Conservation (phyloP, 2,888 invertebrate genomes). For the Adelognathus sp. region DNA sequence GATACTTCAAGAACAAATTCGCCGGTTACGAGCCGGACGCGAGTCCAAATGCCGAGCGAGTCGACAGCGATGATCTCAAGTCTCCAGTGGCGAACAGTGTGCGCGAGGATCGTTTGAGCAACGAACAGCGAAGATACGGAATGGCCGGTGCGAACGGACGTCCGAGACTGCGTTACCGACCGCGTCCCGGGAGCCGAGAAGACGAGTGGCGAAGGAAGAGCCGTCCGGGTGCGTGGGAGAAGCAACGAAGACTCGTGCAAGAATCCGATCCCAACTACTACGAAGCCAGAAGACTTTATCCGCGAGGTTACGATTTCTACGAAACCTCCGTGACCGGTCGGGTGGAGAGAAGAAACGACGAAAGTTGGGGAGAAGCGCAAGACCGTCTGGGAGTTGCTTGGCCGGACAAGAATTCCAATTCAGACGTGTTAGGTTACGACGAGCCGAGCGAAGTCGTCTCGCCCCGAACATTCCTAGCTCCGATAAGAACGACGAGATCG, state of each 20-base stretch:
- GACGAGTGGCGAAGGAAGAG: not conserved
- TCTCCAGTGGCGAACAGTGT: too few relatives aligned
- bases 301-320: slow-evolving; percentile 1
- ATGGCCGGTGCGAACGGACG: not conserved
- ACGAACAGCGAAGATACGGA: not conserved
- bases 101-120: not conserved
- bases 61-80: not conserved
- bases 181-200: not conserved
- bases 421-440: not conserved
- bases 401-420: slow-evolving; percentile 8
- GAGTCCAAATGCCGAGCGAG: not conserved
- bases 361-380: not conserved
- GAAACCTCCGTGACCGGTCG: not conserved
- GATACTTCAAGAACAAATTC: slow-evolving; percentile 40
- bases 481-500: slow-evolving; percentile 42
- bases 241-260: not conserved
- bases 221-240: not conserved
- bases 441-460: not conserved
- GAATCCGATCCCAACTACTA: slow-evolving; percentile 1
- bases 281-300: slow-evolving; percentile 18
- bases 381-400: slow-evolving; percentile 26
- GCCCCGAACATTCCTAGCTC: not conserved
- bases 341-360: not conserved
- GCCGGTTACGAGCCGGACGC: not conserved
- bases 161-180: not conserved